These are phyloP conservation scores for Lepus europaeus DNA, from an alignment of 2,113 vertebrate species.

Conservation along the genomic window DNA sequence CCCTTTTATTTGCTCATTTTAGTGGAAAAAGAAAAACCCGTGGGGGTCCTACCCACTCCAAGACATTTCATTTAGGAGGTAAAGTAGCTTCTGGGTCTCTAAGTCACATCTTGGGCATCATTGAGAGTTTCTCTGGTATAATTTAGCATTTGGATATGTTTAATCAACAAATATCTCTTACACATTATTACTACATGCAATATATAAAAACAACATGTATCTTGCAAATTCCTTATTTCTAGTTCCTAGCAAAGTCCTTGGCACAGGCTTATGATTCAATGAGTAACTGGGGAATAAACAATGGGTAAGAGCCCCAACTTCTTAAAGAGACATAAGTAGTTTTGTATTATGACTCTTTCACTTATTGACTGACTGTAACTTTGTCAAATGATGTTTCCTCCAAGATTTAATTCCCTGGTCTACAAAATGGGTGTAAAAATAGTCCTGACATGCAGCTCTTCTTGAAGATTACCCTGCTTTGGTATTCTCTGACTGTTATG, in stretches of 20 bases:
- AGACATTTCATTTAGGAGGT: not conserved
- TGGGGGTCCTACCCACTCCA: not conserved
- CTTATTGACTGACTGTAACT: not conserved
- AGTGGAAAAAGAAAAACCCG: not conserved
- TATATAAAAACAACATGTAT: not conserved
- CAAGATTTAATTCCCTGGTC: not conserved
- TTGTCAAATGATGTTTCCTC: not conserved
- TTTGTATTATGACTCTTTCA: not conserved
- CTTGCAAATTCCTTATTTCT: not conserved
- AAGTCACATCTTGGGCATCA: not conserved
- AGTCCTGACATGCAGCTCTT: not conserved
- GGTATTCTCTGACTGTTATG: not conserved
- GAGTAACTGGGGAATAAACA: not conserved
- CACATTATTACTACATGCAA: not conserved
- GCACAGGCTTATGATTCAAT: not conserved
- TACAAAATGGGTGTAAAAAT: constrained; percentile 10
- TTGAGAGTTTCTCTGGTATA: not conserved
- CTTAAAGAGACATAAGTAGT: not conserved
- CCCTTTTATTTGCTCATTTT: not conserved
- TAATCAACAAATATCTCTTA: not conserved
- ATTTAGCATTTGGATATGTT: not conserved
- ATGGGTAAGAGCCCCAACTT: not conserved
- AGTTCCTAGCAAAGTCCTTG: not conserved
- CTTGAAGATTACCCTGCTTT: not conserved
- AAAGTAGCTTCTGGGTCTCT: not conserved